Base-by-base conservation (phyloP, 2,888 invertebrate genomes). In the Tenthredo mesomela region DNA sequence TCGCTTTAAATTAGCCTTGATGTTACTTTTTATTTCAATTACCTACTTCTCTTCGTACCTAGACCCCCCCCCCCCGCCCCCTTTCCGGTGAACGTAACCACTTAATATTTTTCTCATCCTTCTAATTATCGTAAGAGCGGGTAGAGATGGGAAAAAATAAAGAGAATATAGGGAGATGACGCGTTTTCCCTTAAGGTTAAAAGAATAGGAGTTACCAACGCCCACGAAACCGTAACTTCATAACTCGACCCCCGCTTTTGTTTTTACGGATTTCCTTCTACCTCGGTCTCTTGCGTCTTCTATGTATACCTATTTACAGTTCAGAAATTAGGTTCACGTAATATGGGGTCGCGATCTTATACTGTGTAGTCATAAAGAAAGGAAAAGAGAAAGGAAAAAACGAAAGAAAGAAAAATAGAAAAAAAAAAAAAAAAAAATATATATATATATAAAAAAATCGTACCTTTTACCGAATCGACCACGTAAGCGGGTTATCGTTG, bases 241-340 rank as follows among this genome's bases (percentile, higher is more conserved):
- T 80, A 61, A 61, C 80, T 80, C 40, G n/a, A 61, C 61, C 80
- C 61, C 80, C 58, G 80, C 80, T 80, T 61, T 80, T 80, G 80
- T 58, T 80, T 80, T 80, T 80, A 80, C 80, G 80, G 80, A 80
- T 80, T 61, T 61, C 54, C 78, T 61, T 61, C 61, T 21, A 37
- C 78, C 78, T 33, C 61, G 10, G 37, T 40, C 80, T 40, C 80
- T 33, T 25, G 29, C n/a, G 50, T 29, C 29, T 47, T 73, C 40
- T 73, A 43, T 21, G 33, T 54, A 50, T 54, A 77, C 61, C 58
- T 80, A 80, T 61, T 80, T 80, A 80, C 80, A 80, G 80, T 80
- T 80, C 80, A 80, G 80, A 80, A 80, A 80, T 80, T 80, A 80
- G 80, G 58, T 80, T 80, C 40, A 21, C 61, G 61, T 80, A 80